phyloP scores from a whole-genome alignment of 2,113 vertebrate genomes.

The Plotosus lineatus region DNA sequence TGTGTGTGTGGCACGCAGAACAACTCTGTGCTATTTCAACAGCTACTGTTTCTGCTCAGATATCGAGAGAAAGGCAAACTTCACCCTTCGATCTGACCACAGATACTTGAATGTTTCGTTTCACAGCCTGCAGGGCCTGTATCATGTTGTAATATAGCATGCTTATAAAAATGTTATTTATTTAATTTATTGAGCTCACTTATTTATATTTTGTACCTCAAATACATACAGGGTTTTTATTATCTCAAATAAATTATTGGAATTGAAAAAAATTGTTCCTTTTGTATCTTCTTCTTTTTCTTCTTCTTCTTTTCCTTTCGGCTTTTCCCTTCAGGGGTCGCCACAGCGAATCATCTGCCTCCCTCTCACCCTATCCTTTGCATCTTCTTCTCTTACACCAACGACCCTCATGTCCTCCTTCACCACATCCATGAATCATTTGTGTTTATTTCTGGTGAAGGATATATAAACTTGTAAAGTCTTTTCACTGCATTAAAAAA shows the following conservation, averaged over 20 bases:
- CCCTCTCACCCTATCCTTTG: too few species aligned
- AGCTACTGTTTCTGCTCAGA: conserved; percentile 12
- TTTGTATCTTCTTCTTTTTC: too few species aligned
- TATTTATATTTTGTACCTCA: conserved; percentile 61
- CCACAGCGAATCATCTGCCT: too few species aligned
- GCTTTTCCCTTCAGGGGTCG: too few species aligned
- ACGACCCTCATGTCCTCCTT: too few species aligned
- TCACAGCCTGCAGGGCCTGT: conserved; percentile 17
- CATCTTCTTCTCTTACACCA: too few species aligned
- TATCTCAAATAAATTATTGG: conserved; percentile 37
- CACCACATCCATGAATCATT: too few species aligned
- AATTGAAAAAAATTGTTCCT: too few species aligned
- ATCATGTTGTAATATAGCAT: neutral
- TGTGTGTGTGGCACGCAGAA: conserved; percentile 3
- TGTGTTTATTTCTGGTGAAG: neutral
- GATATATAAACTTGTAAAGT: neutral
- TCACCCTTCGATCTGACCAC: neutral
- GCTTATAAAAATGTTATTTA: conserved; percentile 61
- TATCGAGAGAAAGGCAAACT: neutral
- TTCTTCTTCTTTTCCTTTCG: too few species aligned
- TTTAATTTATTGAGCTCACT: conserved; percentile 71
- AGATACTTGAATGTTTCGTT: conserved; percentile 51
- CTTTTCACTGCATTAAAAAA: neutral
- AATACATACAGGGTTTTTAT: neutral
- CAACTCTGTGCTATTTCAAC: neutral